A percentile compares a stretch with the other conserved stretches of the same genome.
These are phyloP conservation scores for Lamproptera curius DNA, from an alignment of 2,888 invertebrate genomes.

Conservation along the genomic window DNA sequence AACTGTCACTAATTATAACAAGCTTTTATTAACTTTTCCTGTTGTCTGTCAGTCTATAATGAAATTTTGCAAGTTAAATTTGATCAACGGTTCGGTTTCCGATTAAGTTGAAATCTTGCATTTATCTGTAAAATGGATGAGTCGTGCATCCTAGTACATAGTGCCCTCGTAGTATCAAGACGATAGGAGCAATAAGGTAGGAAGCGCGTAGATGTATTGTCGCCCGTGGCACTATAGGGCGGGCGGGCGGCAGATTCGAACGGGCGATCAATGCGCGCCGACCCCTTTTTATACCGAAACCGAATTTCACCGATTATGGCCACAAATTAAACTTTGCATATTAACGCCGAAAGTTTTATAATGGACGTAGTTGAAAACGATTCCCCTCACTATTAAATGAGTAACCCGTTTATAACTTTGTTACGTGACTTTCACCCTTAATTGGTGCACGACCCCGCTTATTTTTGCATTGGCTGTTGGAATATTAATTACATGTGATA, in stretches of 20 bases:
- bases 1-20: too few species aligned
- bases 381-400: not conserved
- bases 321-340: slow-evolving; percentile 29
- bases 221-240: too few species aligned
- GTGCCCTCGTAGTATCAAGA: too few species aligned
- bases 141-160: too few species aligned
- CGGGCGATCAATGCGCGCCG: not conserved
- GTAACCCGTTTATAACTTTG: slow-evolving; percentile 2
- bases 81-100: too few species aligned
- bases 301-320: slow-evolving; percentile 24
- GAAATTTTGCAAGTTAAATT: too few species aligned
- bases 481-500: not conserved
- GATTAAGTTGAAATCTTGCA: too few species aligned
- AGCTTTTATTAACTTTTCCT: too few species aligned
- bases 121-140: too few species aligned
- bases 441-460: not conserved
- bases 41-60: too few species aligned
- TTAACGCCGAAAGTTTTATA: slow-evolving; percentile 26
- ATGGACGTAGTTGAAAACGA: slow-evolving; percentile 27
- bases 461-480: not conserved
- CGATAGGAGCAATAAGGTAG: too few species aligned
- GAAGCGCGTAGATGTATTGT: not conserved
- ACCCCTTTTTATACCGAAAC: slow-evolving; percentile 1
- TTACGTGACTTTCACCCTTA: not conserved
- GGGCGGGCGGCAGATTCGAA: slow-evolving; percentile 2